Conservation (phyloP, 2,888 invertebrate species). For the Ichneumoninae sp. region DNA sequence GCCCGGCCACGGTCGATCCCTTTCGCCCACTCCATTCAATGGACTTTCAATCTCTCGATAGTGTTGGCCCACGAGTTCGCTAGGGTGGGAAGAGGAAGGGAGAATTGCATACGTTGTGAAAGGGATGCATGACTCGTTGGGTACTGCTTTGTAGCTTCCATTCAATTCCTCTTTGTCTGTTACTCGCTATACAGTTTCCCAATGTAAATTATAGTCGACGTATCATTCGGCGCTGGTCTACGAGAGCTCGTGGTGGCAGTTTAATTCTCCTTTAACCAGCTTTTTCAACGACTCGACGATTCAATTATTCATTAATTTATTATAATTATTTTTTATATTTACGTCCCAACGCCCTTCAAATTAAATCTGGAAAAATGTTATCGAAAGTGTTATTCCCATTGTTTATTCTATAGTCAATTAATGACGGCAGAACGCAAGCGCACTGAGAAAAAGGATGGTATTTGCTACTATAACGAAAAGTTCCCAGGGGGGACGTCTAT, state of each 20-base stretch:
- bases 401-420: neutral
- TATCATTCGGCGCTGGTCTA: constrained; percentile 29
- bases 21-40: constrained; percentile 73
- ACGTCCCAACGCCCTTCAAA: neutral
- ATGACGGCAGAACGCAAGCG: too few species aligned
- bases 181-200: constrained; percentile 18
- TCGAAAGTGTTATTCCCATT: neutral
- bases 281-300: neutral
- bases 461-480: too few species aligned
- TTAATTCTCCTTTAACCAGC: constrained; percentile 33
- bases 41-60: constrained; percentile 77
- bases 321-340: neutral
- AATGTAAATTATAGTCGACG: constrained; percentile 37
- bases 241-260: constrained; percentile 14
- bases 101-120: constrained; percentile 36
- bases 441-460: too few species aligned
- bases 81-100: constrained; percentile 18
- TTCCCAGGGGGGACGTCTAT: too few species aligned
- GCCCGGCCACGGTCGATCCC: constrained; percentile 54
- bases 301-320: constrained; percentile 4
- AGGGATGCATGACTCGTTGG: constrained; percentile 34
- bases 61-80: constrained; percentile 48
- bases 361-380: neutral
- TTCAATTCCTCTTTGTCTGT: constrained; percentile 25
- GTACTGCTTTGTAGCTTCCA: constrained; percentile 20